Conservation (phyloP, 2,113 vertebrate genomes). For the Thamnophis sirtalis region DNA sequence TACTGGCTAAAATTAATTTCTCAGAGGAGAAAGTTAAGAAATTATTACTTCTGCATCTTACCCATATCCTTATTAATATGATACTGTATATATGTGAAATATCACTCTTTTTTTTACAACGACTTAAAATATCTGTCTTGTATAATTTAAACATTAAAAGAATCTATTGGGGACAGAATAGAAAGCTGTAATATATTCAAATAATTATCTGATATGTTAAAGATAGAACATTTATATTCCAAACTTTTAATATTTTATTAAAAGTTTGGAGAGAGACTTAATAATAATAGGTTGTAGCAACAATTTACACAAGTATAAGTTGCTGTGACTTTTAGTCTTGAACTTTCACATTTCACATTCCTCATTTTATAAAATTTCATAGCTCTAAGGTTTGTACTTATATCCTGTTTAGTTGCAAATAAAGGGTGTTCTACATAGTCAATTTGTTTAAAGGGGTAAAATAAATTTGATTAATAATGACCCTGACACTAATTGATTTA, state of each 20-base stretch:
- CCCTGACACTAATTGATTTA: not conserved
- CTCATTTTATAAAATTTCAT: not conserved
- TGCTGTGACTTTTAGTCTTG: not conserved
- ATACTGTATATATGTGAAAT: not conserved
- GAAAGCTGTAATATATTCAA: not conserved
- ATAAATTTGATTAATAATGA: not conserved
- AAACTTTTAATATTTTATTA: not conserved
- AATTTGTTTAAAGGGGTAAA: not conserved
- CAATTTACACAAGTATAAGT: not conserved
- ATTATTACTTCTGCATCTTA: not conserved
- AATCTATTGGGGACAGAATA: not conserved
- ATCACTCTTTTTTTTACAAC: not conserved
- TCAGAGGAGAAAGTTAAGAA: not conserved
- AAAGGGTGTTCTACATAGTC: not conserved
- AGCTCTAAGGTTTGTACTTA: not conserved
- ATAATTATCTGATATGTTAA: not conserved
- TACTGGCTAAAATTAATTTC: not conserved
- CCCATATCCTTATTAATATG: not conserved
- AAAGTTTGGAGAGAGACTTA: not conserved
- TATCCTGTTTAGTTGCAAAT: not conserved
- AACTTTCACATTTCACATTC: not conserved
- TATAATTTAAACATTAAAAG: not conserved
- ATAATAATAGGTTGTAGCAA: not conserved
- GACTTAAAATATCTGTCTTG: not conserved
- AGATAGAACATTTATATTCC: not conserved